Percentiles rank a stretch among this genome's conserved stretches.
phyloP scores from a whole-genome alignment of 1,140 invertebrate species.

The Caenorhabditis brenneri region DNA sequence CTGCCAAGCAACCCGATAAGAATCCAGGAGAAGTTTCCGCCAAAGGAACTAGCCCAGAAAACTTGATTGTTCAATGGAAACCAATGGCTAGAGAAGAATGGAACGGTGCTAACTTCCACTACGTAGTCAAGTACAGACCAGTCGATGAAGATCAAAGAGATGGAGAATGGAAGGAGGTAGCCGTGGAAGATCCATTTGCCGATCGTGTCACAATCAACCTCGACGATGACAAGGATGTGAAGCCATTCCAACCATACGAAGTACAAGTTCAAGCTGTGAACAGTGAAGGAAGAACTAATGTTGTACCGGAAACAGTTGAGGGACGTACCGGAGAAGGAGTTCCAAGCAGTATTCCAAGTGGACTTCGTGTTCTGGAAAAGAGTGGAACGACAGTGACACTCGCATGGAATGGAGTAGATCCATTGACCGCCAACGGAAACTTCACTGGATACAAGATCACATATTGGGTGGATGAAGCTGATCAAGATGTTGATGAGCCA shows the following conservation, averaged over 20 bases:
- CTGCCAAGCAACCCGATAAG: constrained; percentile 84
- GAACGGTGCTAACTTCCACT: constrained; percentile 69
- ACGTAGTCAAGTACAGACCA: constrained; percentile 58
- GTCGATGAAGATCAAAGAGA: constrained; percentile 38
- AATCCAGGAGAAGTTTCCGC: constrained; percentile 94
- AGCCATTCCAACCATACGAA: constrained; percentile 65
- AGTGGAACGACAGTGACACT: constrained; percentile 65
- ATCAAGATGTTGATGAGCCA: constrained; percentile 53
- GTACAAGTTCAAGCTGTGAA: constrained; percentile 80
- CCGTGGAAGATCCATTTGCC: constrained; percentile 65
- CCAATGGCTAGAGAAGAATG: constrained; percentile 69
- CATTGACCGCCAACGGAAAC: constrained; percentile 76
- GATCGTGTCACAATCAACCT: constrained; percentile 64
- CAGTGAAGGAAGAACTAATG: constrained; percentile 83
- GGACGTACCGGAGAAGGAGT: constrained; percentile 72
- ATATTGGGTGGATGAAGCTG: constrained; percentile 64
- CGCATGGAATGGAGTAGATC: constrained; percentile 68
- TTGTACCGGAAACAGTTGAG: constrained; percentile 83
- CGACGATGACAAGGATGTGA: constrained; percentile 62
- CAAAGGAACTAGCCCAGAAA: constrained; percentile 83
- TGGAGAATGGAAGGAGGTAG: constrained; percentile 62
- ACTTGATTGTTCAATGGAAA: constrained; percentile 86
- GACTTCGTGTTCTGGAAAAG: constrained; percentile 57
- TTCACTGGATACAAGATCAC: constrained; percentile 86
- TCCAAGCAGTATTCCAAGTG: constrained; percentile 61